Evolutionary conservation across 2,888 invertebrate genomes (phyloP).

Genomic region (Drosophila birchii): DNA sequence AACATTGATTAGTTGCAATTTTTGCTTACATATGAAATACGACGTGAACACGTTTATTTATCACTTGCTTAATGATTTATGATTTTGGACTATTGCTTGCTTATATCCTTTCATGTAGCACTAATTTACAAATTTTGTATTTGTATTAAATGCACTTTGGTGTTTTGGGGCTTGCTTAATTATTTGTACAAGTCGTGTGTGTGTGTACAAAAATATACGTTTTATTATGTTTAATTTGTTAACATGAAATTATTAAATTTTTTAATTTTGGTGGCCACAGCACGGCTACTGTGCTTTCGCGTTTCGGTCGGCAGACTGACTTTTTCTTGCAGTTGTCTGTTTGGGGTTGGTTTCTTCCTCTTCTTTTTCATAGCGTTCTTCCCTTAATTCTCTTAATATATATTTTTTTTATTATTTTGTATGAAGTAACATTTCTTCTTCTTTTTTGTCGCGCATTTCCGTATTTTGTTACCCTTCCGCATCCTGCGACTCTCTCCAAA

Average conservation of each 20-base stretch:
- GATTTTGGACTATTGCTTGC: conserved; percentile 18
- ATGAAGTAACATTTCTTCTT: conserved; percentile 68
- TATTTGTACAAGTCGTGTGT: conserved; percentile 54
- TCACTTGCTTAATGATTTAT: conserved; percentile 42
- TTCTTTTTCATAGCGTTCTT: conserved; percentile 22
- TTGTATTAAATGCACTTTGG: conserved; percentile 73
- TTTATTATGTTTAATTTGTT: conserved; percentile 40
- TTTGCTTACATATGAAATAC: conserved; percentile 59
- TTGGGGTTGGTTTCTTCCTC: conserved; percentile 41
- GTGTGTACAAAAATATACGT: conserved; percentile 57
- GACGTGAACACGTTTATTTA: conserved; percentile 52
- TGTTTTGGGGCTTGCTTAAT: conserved; percentile 50
- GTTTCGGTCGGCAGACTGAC: conserved; percentile 62
- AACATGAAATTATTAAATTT: conserved; percentile 32
- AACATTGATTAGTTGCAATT: conserved; percentile 58
- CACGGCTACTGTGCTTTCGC: conserved; percentile 62
- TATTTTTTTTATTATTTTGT: conserved; percentile 21
- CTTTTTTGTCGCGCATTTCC: conserved; percentile 68
- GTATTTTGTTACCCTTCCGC: conserved; percentile 77
- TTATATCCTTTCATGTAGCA: conserved; percentile 25
- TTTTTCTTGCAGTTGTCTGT: conserved; percentile 45
- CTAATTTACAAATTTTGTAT: conserved; percentile 10
- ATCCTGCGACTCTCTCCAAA: conserved; percentile 49
- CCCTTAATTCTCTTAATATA: conserved; percentile 27
- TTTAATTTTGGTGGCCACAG: conserved; percentile 38